Percentiles rank a stretch among this genome's conserved stretches.
phyloP scores from a whole-genome alignment of 2,113 vertebrate genomes.

The Tricholaema leucomelas region DNA sequence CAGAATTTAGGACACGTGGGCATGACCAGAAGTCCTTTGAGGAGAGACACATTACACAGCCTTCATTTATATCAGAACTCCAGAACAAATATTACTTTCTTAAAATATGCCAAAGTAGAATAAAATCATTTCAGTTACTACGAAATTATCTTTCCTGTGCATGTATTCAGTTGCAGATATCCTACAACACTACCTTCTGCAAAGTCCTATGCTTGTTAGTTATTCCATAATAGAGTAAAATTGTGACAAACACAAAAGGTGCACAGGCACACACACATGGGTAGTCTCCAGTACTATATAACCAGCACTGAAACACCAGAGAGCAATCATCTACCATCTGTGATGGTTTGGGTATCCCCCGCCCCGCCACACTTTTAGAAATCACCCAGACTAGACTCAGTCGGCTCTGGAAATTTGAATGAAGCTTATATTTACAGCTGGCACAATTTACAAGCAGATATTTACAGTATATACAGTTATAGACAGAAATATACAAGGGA shows the following conservation, averaged over 20 bases:
- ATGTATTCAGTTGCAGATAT: background rate
- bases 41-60: background rate
- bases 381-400: too few relatives aligned
- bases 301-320: background rate
- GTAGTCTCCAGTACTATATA: background rate
- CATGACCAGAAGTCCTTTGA: background rate
- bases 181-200: background rate
- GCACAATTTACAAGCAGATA: too few relatives aligned
- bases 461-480: too few relatives aligned
- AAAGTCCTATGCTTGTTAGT: background rate
- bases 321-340: background rate
- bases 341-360: too few relatives aligned
- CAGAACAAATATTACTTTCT: background rate
- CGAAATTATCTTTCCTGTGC: background rate
- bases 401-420: too few relatives aligned
- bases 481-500: too few relatives aligned
- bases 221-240: background rate
- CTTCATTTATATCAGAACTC: background rate
- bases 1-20: background rate
- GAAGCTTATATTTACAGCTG: too few relatives aligned
- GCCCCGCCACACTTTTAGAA: too few relatives aligned
- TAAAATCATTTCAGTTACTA: background rate
- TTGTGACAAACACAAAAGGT: background rate
- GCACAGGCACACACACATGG: background rate
- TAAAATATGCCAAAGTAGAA: background rate